phyloP scores from a whole-genome alignment of 2,113 vertebrate genomes.

The Halcyon malimbica region DNA sequence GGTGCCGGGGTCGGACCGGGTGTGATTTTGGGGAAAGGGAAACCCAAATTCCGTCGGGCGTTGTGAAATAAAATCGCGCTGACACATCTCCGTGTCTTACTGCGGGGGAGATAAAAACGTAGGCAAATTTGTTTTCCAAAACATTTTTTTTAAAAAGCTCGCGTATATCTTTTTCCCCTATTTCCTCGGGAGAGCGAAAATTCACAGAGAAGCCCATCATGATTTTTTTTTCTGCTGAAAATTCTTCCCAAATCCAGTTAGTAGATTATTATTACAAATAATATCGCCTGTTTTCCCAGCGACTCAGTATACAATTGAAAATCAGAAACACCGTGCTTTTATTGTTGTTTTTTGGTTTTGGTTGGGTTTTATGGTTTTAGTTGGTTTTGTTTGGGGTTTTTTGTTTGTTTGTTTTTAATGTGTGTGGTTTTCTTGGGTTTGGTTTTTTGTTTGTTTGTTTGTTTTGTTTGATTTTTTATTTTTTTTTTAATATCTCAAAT shows the following conservation, averaged over 20 bases:
- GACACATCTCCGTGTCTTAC: neutral
- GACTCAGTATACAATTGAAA: neutral
- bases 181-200: neutral
- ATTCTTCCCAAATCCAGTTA: neutral
- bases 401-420: neutral
- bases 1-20: neutral
- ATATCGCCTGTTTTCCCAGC: neutral
- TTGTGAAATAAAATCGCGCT: neutral
- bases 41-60: neutral
- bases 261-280: constrained; percentile 1
- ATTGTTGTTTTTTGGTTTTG: neutral
- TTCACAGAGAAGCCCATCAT: neutral
- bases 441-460: neutral
- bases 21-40: neutral
- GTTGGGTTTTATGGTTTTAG: neutral
- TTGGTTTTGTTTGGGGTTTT: neutral
- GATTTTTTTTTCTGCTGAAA: neutral
- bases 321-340: neutral
- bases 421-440: too few species aligned
- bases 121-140: constrained; percentile 27
- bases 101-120: neutral
- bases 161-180: neutral
- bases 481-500: neutral
- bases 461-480: too few species aligned
- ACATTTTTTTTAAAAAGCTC: neutral